Percentiles rank a stretch among this genome's conserved stretches.
Evolutionary conservation across 2,113 vertebrate species (phyloP).

Genomic region (Perognathus longimembris): DNA sequence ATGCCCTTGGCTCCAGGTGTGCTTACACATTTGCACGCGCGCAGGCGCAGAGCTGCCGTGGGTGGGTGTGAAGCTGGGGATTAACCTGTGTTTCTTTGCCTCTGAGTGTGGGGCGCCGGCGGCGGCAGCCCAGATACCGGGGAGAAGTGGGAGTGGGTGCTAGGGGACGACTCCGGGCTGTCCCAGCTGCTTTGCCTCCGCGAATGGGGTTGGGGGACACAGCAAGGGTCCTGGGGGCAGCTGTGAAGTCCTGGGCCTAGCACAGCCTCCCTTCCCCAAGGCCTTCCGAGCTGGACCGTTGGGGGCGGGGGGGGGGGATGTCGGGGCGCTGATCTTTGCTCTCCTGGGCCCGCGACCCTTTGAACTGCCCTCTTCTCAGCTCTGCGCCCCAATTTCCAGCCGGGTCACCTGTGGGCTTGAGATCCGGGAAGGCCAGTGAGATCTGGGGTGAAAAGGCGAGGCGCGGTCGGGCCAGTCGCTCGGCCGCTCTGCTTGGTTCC

Average conservation of each 20-base stretch:
- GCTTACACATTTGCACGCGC: neutral
- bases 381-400: neutral
- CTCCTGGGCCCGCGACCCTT: accelerated
- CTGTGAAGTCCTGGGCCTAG: neutral
- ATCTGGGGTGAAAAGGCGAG: neutral
- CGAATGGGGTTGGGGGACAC: too few relatives aligned
- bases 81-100: accelerated
- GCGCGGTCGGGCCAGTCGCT: neutral
- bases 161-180: accelerated
- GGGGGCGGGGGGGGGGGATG: too few relatives aligned
- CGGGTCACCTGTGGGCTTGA: accelerated
- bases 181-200: neutral
- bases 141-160: too few relatives aligned
- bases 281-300: neutral
- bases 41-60: neutral
- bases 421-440: neutral
- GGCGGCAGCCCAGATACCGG: too few relatives aligned
- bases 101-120: neutral
- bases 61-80: neutral
- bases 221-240: accelerated
- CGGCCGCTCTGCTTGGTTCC: neutral
- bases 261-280: accelerated
- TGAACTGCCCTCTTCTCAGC: neutral
- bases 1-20: neutral
- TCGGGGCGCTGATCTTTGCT: too few relatives aligned